Base-by-base conservation (phyloP, 2,113 vertebrate genomes). In the Zingel zingel region DNA sequence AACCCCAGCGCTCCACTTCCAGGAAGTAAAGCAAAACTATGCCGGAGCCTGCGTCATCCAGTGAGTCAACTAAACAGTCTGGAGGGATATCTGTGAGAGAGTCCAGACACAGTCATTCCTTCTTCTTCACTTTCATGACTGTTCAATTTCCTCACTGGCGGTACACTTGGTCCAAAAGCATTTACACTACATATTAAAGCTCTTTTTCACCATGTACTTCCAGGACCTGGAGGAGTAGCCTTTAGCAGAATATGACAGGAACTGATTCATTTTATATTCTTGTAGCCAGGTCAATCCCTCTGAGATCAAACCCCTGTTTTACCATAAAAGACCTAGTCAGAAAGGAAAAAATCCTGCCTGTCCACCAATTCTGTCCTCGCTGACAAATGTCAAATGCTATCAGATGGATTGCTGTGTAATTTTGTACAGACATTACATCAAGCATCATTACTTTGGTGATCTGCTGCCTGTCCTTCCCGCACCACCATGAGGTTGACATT, bases 11-110 rank as follows among this genome's bases (percentile, higher is more conserved):
- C 79, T 86, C 66, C 59, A 85, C 91, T 89, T 93, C 88, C 91
- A 90, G 93, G 90, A 93, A 93, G 89, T 91, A 87, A 64, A 89
- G 80, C 56, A 23, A 75, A 93, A 90, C 66, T 91, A 93, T 92
- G 90, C 77, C 23, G 73, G 25, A 72, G 81, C 86, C 91, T 90
- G 93, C 92, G 92, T 94, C 94, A 94, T 88, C 77, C 86, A 67
- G 81, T 93, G 93, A 94, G 90, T 94, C 91, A 92, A 88, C 89
- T 81, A 91, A 91, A 91, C 91, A 93, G 89, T 88, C 89, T 81
- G 84, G 72, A 88, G 85, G 89, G 86, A 92, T 87, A 90, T 87
- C 86, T 86, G 66, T 89, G 91, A 93, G 76, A 65, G 82, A 93
- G 79, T 90, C 89, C 92, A 93, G 92, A 81, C 86, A 30, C 88